These are phyloP conservation scores for Acanthurus lineatus DNA, from an alignment of 2,797 vertebrate species.

Conservation along the genomic window DNA sequence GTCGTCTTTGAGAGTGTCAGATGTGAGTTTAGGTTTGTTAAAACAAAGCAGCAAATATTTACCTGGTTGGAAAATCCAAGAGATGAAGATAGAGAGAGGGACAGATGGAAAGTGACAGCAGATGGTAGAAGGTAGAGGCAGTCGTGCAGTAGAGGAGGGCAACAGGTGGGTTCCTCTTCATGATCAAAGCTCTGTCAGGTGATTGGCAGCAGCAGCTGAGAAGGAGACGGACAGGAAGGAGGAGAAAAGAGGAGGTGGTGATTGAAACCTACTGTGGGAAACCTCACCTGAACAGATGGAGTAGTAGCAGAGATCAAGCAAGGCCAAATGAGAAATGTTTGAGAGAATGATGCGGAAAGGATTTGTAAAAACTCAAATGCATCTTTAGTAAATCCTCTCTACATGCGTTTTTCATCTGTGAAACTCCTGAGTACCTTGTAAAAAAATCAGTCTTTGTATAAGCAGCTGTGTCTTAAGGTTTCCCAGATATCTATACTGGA, in stretches of 20 bases:
- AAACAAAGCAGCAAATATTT: neutral
- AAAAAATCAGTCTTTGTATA: neutral
- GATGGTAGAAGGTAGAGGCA: slow-evolving; percentile 37
- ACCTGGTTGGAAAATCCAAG: neutral
- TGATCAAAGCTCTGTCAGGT: slow-evolving; percentile 46
- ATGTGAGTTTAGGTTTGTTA: neutral
- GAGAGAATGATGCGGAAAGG: neutral
- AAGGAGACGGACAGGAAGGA: slow-evolving; percentile 30
- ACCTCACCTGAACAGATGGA: slow-evolving; percentile 24
- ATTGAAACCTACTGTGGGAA: slow-evolving; percentile 14
- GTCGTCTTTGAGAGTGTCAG: neutral
- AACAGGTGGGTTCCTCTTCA: slow-evolving; percentile 58
- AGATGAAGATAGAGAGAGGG: neutral
- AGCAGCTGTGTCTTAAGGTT: neutral
- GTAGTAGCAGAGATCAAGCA: neutral
- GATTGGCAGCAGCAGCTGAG: slow-evolving; percentile 65
- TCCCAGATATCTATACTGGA: neutral
- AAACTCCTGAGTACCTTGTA: neutral
- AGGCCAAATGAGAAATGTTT: neutral
- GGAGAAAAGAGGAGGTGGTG: slow-evolving; percentile 6
- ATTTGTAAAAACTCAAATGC: neutral
- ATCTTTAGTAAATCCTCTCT: neutral
- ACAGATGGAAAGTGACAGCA: slow-evolving; percentile 31
- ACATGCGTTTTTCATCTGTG: neutral
- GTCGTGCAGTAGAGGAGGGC: slow-evolving; percentile 9